phyloP scores from a whole-genome alignment of 2,888 invertebrate species.

The Amiota minor region DNA sequence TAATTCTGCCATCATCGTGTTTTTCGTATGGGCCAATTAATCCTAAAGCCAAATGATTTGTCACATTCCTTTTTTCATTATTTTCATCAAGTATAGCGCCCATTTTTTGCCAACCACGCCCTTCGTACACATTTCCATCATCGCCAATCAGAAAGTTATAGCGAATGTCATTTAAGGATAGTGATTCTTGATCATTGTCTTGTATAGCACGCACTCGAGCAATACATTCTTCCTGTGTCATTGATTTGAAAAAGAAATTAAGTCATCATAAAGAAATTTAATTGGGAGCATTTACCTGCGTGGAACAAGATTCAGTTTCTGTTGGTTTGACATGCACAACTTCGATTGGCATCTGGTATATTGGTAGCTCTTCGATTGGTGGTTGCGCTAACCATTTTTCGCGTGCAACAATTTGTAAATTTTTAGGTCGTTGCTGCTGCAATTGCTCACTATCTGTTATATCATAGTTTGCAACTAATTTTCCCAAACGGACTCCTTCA shows the following conservation, averaged over 20 bases:
- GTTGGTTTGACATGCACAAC: neutral
- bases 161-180: slow-evolving; percentile 79
- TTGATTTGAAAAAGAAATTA: neutral
- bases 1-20: slow-evolving; percentile 74
- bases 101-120: slow-evolving; percentile 80
- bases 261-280: neutral
- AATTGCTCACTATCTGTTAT: neutral
- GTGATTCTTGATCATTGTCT: slow-evolving; percentile 78
- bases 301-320: neutral
- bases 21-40: slow-evolving; percentile 81
- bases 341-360: neutral
- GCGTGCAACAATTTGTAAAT: neutral
- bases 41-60: slow-evolving; percentile 80
- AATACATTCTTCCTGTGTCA: slow-evolving; percentile 73
- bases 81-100: neutral
- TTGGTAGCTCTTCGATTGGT: neutral
- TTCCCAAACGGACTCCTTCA: slow-evolving; percentile 77
- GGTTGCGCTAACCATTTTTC: neutral
- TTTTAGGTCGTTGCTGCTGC: neutral
- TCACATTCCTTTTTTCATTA: slow-evolving; percentile 75
- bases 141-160: slow-evolving; percentile 87
- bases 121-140: slow-evolving; percentile 82
- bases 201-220: slow-evolving; percentile 78
- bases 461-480: slow-evolving; percentile 52
- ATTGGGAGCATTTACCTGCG: neutral